Conservation (phyloP, 1,140 invertebrate genomes). For the Atta colombica region DNA sequence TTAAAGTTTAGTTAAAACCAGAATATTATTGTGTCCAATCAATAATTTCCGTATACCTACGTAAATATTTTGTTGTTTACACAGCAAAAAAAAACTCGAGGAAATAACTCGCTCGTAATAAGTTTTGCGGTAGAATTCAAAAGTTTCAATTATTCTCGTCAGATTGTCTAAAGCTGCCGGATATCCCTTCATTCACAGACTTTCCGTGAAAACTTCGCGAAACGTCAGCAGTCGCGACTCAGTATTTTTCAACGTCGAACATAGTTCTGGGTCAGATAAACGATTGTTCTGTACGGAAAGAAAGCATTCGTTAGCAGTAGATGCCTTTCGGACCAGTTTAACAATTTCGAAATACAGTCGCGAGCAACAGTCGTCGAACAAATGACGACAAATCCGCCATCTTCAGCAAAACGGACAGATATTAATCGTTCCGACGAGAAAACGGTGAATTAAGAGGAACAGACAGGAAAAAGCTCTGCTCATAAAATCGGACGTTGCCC, state of each 20-base stretch:
- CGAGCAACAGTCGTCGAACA: background rate
- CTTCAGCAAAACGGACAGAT: background rate
- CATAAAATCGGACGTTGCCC: background rate
- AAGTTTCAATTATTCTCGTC: background rate
- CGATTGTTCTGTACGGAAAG: background rate
- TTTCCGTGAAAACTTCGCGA: background rate
- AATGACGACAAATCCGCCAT: background rate
- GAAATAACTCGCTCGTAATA: background rate
- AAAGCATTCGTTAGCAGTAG: background rate
- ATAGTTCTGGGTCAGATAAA: background rate
- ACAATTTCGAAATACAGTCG: background rate
- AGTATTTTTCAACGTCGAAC: background rate
- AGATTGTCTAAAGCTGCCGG: background rate
- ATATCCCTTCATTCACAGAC: background rate
- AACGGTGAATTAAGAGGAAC: background rate
- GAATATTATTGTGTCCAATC: background rate
- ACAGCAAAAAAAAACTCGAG: background rate
- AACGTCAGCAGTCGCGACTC: background rate
- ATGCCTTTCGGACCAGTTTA: background rate
- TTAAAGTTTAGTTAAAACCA: conserved; percentile 22
- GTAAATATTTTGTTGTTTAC: conserved; percentile 1
- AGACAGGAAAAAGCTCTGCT: background rate
- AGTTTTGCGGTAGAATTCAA: background rate
- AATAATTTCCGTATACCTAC: background rate
- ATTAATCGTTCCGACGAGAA: background rate